phyloP scores from a whole-genome alignment of 2,888 invertebrate genomes.

The Unio pictorum region DNA sequence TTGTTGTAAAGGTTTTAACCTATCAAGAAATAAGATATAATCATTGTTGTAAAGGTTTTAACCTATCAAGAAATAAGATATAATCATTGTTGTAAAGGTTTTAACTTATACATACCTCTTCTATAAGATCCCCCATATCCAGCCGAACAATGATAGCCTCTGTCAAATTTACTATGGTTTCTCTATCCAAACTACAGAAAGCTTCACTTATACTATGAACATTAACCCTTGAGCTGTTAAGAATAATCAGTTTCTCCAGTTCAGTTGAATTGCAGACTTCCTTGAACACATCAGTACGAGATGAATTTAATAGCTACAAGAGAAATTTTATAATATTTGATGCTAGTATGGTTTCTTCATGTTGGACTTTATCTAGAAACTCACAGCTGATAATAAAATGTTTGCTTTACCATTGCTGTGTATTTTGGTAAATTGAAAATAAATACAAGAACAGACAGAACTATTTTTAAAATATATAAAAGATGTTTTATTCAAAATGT shows the following conservation, averaged over 20 bases:
- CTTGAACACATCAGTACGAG: conserved; percentile 18
- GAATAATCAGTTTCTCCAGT: conserved; percentile 19
- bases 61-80: too few species aligned
- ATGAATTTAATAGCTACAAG: conserved; percentile 32
- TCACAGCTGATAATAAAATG: background rate
- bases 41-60: too few species aligned
- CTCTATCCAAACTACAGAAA: conserved; percentile 48
- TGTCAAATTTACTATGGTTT: conserved; percentile 31
- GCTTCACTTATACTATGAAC: conserved; percentile 35
- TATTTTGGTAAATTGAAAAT: too few species aligned
- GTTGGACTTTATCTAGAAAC: background rate
- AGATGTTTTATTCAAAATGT: too few species aligned
- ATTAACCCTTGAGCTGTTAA: conserved; percentile 1
- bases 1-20: too few species aligned
- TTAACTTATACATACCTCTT: conserved; percentile 41
- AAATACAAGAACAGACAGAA: too few species aligned
- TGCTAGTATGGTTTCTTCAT: too few species aligned
- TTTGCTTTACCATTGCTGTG: too few species aligned
- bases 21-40: too few species aligned
- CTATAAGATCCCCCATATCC: conserved; percentile 55
- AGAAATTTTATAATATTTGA: background rate
- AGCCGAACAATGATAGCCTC: conserved; percentile 47
- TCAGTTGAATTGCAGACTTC: conserved; percentile 33
- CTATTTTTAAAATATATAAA: too few species aligned
- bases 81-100: too few species aligned